These are phyloP conservation scores for Drosophila murphyi DNA, from an alignment of 1,140 invertebrate species.

Conservation along the genomic window DNA sequence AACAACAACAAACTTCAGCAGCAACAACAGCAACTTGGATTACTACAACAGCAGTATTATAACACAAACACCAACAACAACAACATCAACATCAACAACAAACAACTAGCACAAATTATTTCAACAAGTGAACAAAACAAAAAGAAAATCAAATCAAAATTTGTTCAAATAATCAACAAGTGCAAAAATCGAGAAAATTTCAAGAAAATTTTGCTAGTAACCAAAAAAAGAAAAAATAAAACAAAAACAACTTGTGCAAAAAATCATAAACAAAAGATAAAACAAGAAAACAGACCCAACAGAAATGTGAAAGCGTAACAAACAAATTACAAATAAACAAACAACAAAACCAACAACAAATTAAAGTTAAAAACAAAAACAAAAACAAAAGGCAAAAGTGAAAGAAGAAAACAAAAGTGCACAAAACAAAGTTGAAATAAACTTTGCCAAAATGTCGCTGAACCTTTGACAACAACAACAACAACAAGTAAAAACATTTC, in stretches of 20 bases:
- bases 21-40: conserved; percentile 69
- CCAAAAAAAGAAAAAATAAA: conserved; percentile 53
- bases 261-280: conserved; percentile 10
- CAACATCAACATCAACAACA: conserved; percentile 27
- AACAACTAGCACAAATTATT: conserved; percentile 49
- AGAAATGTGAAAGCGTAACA: conserved; percentile 74
- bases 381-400: conserved; percentile 45
- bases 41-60: conserved; percentile 70
- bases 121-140: conserved; percentile 23
- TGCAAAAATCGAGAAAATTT: conserved; percentile 29
- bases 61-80: conserved; percentile 56
- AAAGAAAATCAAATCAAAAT: conserved; percentile 33
- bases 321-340: conserved; percentile 19
- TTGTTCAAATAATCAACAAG: conserved; percentile 13
- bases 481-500: conserved; percentile 33
- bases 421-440: conserved; percentile 50
- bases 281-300: conserved; percentile 49
- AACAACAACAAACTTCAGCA: conserved; percentile 48
- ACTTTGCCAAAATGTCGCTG: conserved; percentile 55
- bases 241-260: conserved; percentile 47
- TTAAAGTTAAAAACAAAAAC: conserved; percentile 37
- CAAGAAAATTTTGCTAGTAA: conserved; percentile 66
- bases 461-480: conserved; percentile 47
- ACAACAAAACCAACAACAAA: conserved; percentile 43
- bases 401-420: conserved; percentile 47